Evolutionary conservation across 2,888 invertebrate genomes (phyloP).

Genomic region (Apodemia duryi): DNA sequence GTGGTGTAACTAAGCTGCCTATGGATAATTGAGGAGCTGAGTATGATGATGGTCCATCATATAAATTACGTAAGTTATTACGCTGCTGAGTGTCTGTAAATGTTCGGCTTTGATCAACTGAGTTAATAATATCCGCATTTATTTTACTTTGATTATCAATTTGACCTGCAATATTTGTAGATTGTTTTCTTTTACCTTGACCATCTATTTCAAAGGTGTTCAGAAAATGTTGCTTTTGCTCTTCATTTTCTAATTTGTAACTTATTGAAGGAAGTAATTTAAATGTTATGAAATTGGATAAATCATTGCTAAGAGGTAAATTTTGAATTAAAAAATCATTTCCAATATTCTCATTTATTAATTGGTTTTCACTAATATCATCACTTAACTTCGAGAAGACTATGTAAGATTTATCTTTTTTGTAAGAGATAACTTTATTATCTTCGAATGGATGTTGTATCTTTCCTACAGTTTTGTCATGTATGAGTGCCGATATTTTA

Average conservation of each 20-base stretch:
- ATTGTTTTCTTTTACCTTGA: slow-evolving; percentile 48
- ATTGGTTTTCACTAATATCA: slow-evolving; percentile 21
- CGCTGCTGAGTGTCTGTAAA: slow-evolving; percentile 38
- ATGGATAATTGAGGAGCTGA: slow-evolving; percentile 63
- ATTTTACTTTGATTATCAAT: slow-evolving; percentile 37
- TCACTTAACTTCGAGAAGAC: slow-evolving; percentile 56
- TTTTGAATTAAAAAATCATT: slow-evolving; percentile 12
- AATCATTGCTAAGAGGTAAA: slow-evolving; percentile 18
- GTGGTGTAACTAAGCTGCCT: slow-evolving; percentile 48
- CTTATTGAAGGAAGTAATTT: slow-evolving; percentile 62
- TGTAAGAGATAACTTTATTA: slow-evolving; percentile 60
- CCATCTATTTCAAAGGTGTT: slow-evolving; percentile 55
- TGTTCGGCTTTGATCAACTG: slow-evolving; percentile 47
- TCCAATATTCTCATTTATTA: neutral
- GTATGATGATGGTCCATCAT: slow-evolving; percentile 67
- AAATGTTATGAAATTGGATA: slow-evolving; percentile 41
- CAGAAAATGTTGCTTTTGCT: slow-evolving; percentile 55
- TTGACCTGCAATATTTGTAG: slow-evolving; percentile 32
- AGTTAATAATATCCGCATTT: slow-evolving; percentile 14
- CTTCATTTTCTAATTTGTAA: slow-evolving; percentile 57
- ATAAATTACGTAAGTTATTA: slow-evolving; percentile 44
- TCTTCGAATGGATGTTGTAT: slow-evolving; percentile 60
- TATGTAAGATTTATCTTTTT: slow-evolving; percentile 65
- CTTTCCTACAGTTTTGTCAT: slow-evolving; percentile 65
- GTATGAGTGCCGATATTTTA: slow-evolving; percentile 62